Evolutionary conservation across 1,140 invertebrate species (phyloP).

Genomic region (Choristoneura fumiferana): DNA sequence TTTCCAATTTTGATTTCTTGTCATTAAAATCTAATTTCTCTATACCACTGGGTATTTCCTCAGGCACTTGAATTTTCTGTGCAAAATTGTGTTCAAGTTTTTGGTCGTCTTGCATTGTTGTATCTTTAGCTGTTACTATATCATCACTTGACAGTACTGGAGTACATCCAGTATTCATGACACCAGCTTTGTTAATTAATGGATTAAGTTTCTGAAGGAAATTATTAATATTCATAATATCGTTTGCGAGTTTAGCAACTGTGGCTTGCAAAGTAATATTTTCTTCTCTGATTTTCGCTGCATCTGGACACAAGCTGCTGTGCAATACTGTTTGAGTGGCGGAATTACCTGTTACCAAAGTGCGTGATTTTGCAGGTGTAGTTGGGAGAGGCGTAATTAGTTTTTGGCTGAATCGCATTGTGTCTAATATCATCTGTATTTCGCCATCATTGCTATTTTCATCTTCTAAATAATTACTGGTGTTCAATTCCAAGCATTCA

Average conservation of each 20-base stretch:
- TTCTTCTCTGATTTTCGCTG: slow-evolving; percentile 36
- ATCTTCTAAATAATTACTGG: slow-evolving; percentile 38
- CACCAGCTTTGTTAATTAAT: too few relatives aligned
- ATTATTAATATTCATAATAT: slow-evolving; percentile 41
- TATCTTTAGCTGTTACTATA: too few relatives aligned
- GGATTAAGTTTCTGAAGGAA: neutral
- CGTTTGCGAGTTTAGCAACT: slow-evolving; percentile 35
- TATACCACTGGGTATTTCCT: too few relatives aligned
- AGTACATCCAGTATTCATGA: too few relatives aligned
- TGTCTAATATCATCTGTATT: slow-evolving; percentile 56
- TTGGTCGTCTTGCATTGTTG: too few relatives aligned
- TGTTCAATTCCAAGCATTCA: slow-evolving; percentile 45
- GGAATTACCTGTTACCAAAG: slow-evolving; percentile 1
- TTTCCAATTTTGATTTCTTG: neutral
- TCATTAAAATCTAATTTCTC: neutral
- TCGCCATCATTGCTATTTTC: slow-evolving; percentile 46
- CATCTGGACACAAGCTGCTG: slow-evolving; percentile 30
- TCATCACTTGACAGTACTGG: too few relatives aligned
- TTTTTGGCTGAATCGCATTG: slow-evolving; percentile 45
- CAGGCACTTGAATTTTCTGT: too few relatives aligned
- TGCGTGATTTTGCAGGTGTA: slow-evolving; percentile 39
- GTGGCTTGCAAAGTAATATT: slow-evolving; percentile 35
- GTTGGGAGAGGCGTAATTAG: slow-evolving; percentile 54
- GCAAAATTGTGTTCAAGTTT: too few relatives aligned
- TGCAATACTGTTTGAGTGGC: slow-evolving; percentile 11